Conservation (phyloP, 2,888 invertebrate genomes). For the Drosophila nigricruria region DNA sequence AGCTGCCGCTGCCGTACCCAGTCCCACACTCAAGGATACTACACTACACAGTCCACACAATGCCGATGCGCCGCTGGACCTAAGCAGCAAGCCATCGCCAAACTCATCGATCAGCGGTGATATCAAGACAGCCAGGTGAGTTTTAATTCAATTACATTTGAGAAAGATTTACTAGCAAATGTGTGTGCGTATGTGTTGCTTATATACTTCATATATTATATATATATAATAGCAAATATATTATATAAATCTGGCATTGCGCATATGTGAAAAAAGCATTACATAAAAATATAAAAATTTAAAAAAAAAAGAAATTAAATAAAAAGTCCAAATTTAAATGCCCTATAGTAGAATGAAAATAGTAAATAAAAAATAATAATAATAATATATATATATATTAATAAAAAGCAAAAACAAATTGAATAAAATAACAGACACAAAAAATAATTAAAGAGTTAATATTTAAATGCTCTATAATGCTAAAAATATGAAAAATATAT, state of each 20-base stretch:
- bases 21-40: conserved; percentile 85
- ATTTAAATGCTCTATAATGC: background rate
- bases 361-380: background rate
- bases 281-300: conserved; percentile 34
- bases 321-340: conserved; percentile 19
- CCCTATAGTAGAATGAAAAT: conserved; percentile 6
- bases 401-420: background rate
- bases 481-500: background rate
- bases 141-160: conserved; percentile 10
- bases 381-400: too few species aligned
- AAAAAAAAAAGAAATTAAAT: conserved; percentile 1
- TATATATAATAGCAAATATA: conserved; percentile 3
- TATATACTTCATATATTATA: background rate
- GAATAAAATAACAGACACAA: background rate
- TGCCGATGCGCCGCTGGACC: conserved; percentile 89
- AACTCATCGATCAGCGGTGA: conserved; percentile 85
- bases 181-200: background rate
- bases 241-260: conserved; percentile 45
- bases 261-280: conserved; percentile 53
- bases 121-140: conserved; percentile 89
- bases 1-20: conserved; percentile 66
- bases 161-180: background rate
- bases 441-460: background rate
- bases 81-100: conserved; percentile 91
- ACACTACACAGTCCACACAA: conserved; percentile 85